Evolutionary conservation across 2,113 vertebrate genomes (phyloP).

Genomic region (Actinemys pallida): DNA sequence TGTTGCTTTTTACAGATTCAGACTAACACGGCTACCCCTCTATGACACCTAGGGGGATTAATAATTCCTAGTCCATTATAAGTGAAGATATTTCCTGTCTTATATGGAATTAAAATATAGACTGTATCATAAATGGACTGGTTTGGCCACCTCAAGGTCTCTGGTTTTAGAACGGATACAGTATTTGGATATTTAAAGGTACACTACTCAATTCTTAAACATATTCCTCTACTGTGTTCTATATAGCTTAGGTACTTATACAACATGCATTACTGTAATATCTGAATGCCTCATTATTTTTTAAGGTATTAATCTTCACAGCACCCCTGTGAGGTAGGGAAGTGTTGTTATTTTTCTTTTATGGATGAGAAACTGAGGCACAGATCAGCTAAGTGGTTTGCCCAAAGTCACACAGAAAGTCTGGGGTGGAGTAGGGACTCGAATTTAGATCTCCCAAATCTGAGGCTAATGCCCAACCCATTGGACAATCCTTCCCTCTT

Average conservation of each 20-base stretch:
- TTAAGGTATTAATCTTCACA: neutral
- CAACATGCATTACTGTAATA: neutral
- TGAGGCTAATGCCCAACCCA: neutral
- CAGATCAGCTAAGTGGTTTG: neutral
- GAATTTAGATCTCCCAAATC: neutral
- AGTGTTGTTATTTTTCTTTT: neutral
- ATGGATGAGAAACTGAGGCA: neutral
- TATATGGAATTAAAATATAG: neutral
- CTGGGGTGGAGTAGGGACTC: neutral
- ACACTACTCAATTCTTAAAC: neutral
- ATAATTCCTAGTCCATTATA: neutral
- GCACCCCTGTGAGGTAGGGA: neutral
- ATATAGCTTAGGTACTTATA: neutral
- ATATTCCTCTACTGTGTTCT: neutral
- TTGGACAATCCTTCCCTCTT: neutral
- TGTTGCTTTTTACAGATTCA: too few relatives aligned
- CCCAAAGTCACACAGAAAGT: neutral
- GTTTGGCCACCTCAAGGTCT: neutral
- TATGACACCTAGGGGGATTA: neutral
- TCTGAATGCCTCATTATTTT: neutral
- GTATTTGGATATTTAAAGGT: neutral
- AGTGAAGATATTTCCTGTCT: neutral
- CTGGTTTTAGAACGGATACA: neutral
- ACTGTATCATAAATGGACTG: neutral
- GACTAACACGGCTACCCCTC: too few relatives aligned